phyloP scores from a whole-genome alignment of 2,888 invertebrate species.

The Andrena trimmerana region DNA sequence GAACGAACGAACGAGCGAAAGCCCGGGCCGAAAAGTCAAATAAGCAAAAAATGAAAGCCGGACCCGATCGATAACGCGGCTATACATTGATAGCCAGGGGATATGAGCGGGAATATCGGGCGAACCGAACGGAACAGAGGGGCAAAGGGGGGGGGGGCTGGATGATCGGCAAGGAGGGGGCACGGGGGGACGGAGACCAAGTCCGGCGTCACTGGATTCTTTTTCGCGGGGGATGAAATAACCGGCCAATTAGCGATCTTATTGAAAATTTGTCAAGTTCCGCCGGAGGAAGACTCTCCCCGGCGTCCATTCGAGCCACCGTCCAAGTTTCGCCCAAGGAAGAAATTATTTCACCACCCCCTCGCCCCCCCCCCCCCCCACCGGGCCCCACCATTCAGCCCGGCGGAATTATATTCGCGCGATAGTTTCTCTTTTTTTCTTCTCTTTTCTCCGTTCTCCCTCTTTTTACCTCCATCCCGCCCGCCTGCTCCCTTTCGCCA shows the following conservation, averaged over 20 bases:
- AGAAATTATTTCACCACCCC: constrained; percentile 65
- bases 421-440: constrained; percentile 34
- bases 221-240: constrained; percentile 72
- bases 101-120: constrained; percentile 73
- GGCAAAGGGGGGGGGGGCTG: constrained; percentile 2
- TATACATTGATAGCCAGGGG: constrained; percentile 76
- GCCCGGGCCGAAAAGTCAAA: constrained; percentile 78
- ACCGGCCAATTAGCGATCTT: constrained; percentile 76
- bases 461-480: background rate
- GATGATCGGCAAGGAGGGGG: constrained; percentile 4
- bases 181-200: constrained; percentile 48
- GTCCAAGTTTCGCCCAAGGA: constrained; percentile 47
- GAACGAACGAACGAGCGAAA: constrained; percentile 68
- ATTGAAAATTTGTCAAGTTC: constrained; percentile 77
- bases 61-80: constrained; percentile 76
- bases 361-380: background rate
- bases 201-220: constrained; percentile 70
- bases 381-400: constrained; percentile 28
- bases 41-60: constrained; percentile 80
- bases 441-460: background rate
- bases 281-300: constrained; percentile 42
- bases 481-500: constrained; percentile 14
- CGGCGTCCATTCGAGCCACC: constrained; percentile 39
- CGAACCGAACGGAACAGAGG: constrained; percentile 21
- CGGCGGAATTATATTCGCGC: constrained; percentile 61